phyloP scores from a whole-genome alignment of 2,888 invertebrate species.

The Trichopoda pennipes region DNA sequence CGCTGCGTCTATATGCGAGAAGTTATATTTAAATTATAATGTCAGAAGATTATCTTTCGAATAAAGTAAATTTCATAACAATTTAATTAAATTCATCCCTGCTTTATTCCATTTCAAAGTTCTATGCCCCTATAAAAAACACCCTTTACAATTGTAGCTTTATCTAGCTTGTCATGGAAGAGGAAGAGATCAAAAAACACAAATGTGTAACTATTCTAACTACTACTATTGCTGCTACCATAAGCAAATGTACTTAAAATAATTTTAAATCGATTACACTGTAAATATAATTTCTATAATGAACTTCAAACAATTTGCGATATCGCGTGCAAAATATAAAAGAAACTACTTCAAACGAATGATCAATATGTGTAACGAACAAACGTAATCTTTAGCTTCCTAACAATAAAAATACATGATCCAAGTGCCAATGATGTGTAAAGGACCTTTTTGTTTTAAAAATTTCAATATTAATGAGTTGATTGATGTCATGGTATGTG shows the following conservation, averaged over 20 bases:
- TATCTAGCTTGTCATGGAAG: not conserved
- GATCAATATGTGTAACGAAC: slow-evolving; percentile 45
- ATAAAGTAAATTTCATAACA: no score
- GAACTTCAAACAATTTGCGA: slow-evolving; percentile 39
- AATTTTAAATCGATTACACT: slow-evolving; percentile 77
- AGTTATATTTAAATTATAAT: no score
- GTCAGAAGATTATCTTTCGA: no score
- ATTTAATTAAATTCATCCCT: no score
- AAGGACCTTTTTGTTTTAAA: slow-evolving; percentile 50
- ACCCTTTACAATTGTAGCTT: no score
- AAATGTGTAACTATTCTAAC: not conserved
- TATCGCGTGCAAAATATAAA: slow-evolving; percentile 68
- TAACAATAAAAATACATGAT: not conserved
- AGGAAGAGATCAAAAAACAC: slow-evolving; percentile 33
- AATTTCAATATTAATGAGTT: slow-evolving; percentile 50
- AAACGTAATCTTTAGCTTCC: slow-evolving; percentile 32
- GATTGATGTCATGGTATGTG: no score
- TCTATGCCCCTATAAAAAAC: no score
- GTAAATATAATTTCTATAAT: slow-evolving; percentile 36
- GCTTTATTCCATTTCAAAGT: no score
- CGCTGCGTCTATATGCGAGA: no score
- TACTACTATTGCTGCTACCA: no score
- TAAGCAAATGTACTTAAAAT: slow-evolving; percentile 19
- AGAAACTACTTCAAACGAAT: slow-evolving; percentile 14
- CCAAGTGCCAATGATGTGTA: slow-evolving; percentile 29